These are phyloP conservation scores for Apamea anceps DNA, from an alignment of 2,888 invertebrate species.

Conservation along the genomic window DNA sequence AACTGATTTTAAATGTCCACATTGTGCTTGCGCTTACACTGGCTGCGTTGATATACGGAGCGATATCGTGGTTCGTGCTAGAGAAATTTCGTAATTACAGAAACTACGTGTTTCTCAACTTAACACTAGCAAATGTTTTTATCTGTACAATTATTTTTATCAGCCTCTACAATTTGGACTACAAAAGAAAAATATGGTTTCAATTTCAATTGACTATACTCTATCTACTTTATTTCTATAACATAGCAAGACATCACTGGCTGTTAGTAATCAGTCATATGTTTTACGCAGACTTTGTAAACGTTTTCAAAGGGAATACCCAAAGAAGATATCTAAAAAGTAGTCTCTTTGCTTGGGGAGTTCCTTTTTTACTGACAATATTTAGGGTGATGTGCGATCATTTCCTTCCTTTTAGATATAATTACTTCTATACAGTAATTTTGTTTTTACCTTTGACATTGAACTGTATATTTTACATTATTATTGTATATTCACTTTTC, in stretches of 20 bases:
- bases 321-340: not conserved
- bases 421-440: not conserved
- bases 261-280: not conserved
- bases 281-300: not conserved
- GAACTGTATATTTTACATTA: not conserved
- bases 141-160: not conserved
- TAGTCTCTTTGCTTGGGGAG: not conserved
- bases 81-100: not conserved
- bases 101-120: not conserved
- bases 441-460: not conserved
- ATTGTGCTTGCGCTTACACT: not conserved
- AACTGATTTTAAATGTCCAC: not conserved
- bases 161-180: not conserved
- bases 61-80: not conserved
- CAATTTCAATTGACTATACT: not conserved
- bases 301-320: not conserved
- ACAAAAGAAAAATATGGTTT: not conserved
- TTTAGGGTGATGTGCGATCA: not conserved
- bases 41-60: not conserved
- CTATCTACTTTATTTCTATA: no score
- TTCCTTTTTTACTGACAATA: not conserved
- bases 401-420: not conserved
- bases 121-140: not conserved
- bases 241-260: not conserved
- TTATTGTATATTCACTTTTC: not conserved